Base-by-base conservation (phyloP, 2,113 vertebrate species). In the Amazona guildingii region DNA sequence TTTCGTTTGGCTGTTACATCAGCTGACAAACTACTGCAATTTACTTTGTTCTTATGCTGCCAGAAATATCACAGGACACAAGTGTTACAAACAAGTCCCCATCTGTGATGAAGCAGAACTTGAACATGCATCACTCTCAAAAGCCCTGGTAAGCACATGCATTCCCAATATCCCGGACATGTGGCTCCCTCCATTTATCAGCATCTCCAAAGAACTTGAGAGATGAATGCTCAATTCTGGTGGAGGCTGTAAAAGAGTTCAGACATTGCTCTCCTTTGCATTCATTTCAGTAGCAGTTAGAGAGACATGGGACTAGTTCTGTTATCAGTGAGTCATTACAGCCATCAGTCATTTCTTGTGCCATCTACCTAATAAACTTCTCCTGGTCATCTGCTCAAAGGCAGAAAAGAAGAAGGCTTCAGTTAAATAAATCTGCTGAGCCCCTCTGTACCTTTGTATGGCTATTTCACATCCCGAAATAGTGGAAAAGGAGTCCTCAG, bases 81-180 rank as follows among this genome's bases (percentile, higher is more conserved):
- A 84, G 35, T 24, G 35, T 5, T 68, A 13, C 43, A 79, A 37
- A 39, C 55, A 3, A 68, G 82, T 39, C 43, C 17, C 35, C 27
- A 69, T 48, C 44, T 77, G 51, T 55, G 43, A 90, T 18, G 28
- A 78, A 69, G 52, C 3, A 68, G 46, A 80, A 74, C 49, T 17
- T 33, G 25, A 73, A 43, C 25, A 8, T 1, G 1, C 21, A 28
- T 76, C 2, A 0, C 23, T 79, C 81, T 77, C 31, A 1, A 52
- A 82, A 73, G 48, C 55, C 14, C 55, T 43, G 46, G 51, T 29
- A 52, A 77, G 63, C 17, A n/a, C n/a, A 12, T 1, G 41, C 57
- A 17, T 27, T 46, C n/a, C 31, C 48, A 64, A 33, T 2, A 39
- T 4, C 72, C 13, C 2, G 3, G 37, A 51, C 29, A n/a, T 3